Percentiles rank a stretch among this genome's conserved stretches.
Evolutionary conservation across 1,140 invertebrate genomes (phyloP).

Genomic region (Drosophila nikananu): DNA sequence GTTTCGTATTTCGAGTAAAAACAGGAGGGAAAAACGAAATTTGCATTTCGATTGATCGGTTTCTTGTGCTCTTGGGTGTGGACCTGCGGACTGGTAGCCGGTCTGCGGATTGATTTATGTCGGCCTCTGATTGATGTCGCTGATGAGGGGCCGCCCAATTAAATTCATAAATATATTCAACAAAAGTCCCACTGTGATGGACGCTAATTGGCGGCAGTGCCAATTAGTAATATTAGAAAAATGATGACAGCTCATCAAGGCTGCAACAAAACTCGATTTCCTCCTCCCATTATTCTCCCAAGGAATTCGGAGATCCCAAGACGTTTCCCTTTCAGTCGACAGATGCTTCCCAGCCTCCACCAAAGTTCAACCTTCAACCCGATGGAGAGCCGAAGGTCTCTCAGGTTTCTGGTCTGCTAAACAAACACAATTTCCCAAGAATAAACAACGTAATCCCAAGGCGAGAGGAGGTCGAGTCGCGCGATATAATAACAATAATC

Average conservation of each 20-base stretch:
- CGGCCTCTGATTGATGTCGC: conserved; percentile 60
- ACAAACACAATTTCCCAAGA: conserved; percentile 63
- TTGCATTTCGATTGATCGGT: conserved; percentile 42
- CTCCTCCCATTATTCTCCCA: not conserved
- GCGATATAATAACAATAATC: conserved; percentile 52
- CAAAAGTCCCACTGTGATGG: conserved; percentile 31
- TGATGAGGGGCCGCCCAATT: conserved; percentile 53
- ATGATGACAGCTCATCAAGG: conserved; percentile 28
- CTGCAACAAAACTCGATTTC: conserved; percentile 1
- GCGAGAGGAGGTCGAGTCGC: conserved; percentile 22
- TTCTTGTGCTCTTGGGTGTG: conserved; percentile 18
- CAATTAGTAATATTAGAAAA: conserved; percentile 52
- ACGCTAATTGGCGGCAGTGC: conserved; percentile 57
- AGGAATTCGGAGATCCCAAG: not conserved
- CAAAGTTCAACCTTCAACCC: conserved; percentile 42
- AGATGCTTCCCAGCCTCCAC: conserved; percentile 37
- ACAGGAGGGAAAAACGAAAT: conserved; percentile 21
- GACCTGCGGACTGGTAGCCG: conserved; percentile 32
- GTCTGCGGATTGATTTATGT: conserved; percentile 57
- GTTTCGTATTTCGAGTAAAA: conserved; percentile 20
- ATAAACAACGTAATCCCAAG: conserved; percentile 59
- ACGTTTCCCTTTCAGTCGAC: conserved; percentile 37
- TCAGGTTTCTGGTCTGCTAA: conserved; percentile 30
- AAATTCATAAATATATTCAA: conserved; percentile 62
- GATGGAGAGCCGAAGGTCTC: conserved; percentile 21